A percentile compares a stretch with the other conserved stretches of the same genome.
Evolutionary conservation across 1,140 invertebrate genomes (phyloP).

Genomic region (Bombus sylvicola): DNA sequence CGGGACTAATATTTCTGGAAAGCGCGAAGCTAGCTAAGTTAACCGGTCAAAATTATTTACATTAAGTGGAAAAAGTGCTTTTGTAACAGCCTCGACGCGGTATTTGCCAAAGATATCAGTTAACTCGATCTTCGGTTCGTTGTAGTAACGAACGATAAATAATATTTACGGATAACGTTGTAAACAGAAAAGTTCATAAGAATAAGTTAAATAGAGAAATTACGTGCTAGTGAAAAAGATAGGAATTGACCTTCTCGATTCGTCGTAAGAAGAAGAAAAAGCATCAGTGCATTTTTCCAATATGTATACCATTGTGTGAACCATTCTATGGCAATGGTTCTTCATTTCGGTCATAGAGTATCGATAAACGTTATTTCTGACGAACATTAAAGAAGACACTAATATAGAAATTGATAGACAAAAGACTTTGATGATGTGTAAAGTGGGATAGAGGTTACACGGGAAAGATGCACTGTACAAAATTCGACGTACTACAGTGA

Average conservation of each 20-base stretch:
- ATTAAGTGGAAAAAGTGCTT: neutral
- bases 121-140: too few relatives aligned
- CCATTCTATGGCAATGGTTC: neutral
- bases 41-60: neutral
- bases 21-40: neutral
- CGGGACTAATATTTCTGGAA: neutral
- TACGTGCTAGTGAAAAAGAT: neutral
- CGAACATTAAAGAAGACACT: neutral
- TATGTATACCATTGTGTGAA: neutral
- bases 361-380: neutral
- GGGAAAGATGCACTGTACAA: slow-evolving; percentile 11
- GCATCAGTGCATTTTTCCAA: slow-evolving; percentile 3
- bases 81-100: too few relatives aligned
- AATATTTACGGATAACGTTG: too few relatives aligned
- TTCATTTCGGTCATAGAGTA: neutral
- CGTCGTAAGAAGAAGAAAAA: neutral
- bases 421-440: neutral
- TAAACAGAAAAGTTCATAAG: too few relatives aligned
- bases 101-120: too few relatives aligned
- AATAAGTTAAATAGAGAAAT: neutral
- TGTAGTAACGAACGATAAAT: too few relatives aligned
- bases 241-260: neutral
- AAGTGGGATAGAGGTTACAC: neutral
- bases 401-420: neutral
- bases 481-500: slow-evolving; percentile 8